Conservation (phyloP, 1,140 invertebrate species). For the Drosophila prosaltans region DNA sequence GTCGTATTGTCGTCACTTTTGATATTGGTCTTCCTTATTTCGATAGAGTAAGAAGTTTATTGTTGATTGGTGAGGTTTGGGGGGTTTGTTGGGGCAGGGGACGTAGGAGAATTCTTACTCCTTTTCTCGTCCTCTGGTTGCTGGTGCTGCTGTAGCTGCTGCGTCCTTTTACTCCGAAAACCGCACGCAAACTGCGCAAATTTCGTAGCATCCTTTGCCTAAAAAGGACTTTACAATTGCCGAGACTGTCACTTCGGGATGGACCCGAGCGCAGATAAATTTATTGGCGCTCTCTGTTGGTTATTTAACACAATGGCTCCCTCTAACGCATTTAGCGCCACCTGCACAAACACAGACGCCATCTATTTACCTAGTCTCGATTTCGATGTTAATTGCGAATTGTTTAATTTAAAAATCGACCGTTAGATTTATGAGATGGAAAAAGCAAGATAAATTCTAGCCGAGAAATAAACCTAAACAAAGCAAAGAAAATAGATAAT, state of each 20-base stretch:
- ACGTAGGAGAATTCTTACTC: neutral
- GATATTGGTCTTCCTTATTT: neutral
- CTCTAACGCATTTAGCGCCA: neutral
- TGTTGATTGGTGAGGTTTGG: neutral
- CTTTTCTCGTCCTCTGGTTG: constrained; percentile 12
- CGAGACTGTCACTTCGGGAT: constrained; percentile 17
- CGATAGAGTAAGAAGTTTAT: neutral
- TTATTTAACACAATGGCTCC: neutral
- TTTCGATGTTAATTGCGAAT: neutral
- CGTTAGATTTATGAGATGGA: too few species aligned
- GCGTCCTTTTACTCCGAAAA: constrained; percentile 73
- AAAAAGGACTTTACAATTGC: constrained; percentile 58
- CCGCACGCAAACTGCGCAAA: constrained; percentile 79
- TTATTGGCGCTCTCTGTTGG: neutral
- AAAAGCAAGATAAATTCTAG: too few species aligned
- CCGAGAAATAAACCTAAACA: too few species aligned
- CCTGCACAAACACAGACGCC: neutral
- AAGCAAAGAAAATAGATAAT: too few species aligned
- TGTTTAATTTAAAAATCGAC: neutral
- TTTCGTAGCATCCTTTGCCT: constrained; percentile 68
- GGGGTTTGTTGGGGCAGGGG: neutral
- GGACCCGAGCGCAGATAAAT: neutral
- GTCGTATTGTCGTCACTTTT: neutral
- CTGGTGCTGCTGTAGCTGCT: constrained; percentile 53
- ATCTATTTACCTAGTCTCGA: neutral